Evolutionary conservation across 2,888 invertebrate genomes (phyloP).

Genomic region (Erebia aethiops): DNA sequence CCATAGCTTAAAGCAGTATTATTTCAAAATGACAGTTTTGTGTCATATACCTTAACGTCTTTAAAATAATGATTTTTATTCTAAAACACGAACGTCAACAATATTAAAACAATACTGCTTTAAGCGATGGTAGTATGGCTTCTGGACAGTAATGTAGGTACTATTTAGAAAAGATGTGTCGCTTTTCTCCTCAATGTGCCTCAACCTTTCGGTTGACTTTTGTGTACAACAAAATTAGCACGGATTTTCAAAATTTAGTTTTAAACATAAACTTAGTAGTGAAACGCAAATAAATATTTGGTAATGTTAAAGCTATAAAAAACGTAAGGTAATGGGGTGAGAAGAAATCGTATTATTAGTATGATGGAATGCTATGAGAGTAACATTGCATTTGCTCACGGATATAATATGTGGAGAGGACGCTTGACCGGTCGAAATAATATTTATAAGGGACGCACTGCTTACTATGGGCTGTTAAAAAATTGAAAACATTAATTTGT

Average conservation of each 20-base stretch:
- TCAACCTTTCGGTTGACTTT: not conserved
- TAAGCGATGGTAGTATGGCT: too few species aligned
- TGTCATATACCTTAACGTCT: too few species aligned
- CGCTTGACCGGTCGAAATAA: constrained; percentile 78
- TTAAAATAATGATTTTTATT: too few species aligned
- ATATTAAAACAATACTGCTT: too few species aligned
- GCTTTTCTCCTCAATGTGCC: too few species aligned
- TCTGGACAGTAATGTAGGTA: too few species aligned
- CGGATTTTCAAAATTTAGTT: not conserved
- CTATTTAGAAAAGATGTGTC: too few species aligned
- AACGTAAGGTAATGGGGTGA: constrained; percentile 32
- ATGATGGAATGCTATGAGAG: constrained; percentile 47
- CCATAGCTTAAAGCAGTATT: too few species aligned
- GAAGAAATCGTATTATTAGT: constrained; percentile 50
- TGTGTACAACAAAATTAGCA: not conserved
- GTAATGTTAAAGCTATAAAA: constrained; percentile 37
- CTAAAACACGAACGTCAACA: too few species aligned
- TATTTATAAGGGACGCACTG: constrained; percentile 80
- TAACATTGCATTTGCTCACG: constrained; percentile 68
- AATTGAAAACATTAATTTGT: constrained; percentile 43
- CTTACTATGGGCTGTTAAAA: constrained; percentile 74
- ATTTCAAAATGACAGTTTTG: too few species aligned
- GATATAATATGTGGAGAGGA: constrained; percentile 75
- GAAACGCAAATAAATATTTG: constrained; percentile 30
- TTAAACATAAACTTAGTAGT: constrained; percentile 2